A percentile compares a stretch with the other conserved stretches of the same genome.
Evolutionary conservation across 2,888 invertebrate species (phyloP).

Genomic region (Automeris io): DNA sequence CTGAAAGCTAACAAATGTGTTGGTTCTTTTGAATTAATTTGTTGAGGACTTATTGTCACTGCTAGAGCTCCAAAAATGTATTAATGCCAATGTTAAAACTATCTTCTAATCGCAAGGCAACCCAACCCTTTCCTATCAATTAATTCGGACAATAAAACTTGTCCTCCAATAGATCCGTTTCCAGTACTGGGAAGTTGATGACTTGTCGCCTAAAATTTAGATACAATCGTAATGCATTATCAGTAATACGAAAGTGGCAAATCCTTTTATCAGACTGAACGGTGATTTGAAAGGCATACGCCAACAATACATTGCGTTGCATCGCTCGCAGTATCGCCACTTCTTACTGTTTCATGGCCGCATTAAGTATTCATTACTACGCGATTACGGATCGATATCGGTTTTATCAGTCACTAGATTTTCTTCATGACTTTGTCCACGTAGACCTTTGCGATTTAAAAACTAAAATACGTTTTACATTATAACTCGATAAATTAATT

Average conservation of each 20-base stretch:
- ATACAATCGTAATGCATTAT: not conserved
- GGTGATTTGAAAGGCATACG: not conserved
- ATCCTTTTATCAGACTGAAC: not conserved
- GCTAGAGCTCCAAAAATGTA: too few relatives aligned
- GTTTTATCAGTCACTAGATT: constrained; percentile 8
- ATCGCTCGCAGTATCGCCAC: not conserved
- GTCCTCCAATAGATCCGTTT: not conserved
- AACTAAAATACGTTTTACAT: too few relatives aligned
- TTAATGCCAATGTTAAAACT: too few relatives aligned
- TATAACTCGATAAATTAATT: too few relatives aligned
- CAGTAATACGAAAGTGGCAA: not conserved
- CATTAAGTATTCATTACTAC: constrained; percentile 21
- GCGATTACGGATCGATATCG: constrained; percentile 20
- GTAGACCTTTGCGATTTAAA: too few relatives aligned
- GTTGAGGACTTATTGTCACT: too few relatives aligned
- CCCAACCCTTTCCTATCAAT: too few relatives aligned
- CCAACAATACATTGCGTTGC: not conserved
- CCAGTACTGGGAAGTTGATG: not conserved
- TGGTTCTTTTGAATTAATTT: too few relatives aligned
- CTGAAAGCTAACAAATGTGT: too few relatives aligned
- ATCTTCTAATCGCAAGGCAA: too few relatives aligned
- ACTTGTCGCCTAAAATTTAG: not conserved
- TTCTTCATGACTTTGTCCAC: not conserved
- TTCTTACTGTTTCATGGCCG: constrained; percentile 16
- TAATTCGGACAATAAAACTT: not conserved